These are phyloP conservation scores for Pseudomyrmex pallidus DNA, from an alignment of 1,140 invertebrate species.

Conservation along the genomic window DNA sequence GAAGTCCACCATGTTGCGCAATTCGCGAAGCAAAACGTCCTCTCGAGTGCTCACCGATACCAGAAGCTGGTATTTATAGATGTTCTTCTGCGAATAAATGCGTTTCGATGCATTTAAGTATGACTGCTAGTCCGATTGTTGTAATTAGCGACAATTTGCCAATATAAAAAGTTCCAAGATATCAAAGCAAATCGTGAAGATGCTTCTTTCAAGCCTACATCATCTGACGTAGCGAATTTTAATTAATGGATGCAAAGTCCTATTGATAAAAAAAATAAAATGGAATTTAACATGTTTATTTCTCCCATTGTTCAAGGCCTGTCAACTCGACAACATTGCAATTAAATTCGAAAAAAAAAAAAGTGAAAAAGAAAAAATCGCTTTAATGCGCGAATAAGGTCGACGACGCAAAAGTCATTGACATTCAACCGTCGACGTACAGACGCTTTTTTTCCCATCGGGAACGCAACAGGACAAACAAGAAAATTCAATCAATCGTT, in stretches of 20 bases:
- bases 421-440: conserved; percentile 19
- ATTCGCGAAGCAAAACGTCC: conserved; percentile 93
- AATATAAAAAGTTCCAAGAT: too few relatives aligned
- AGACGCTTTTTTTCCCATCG: conserved; percentile 5
- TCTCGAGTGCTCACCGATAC: conserved; percentile 89
- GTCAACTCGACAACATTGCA: not conserved
- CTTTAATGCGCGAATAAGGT: not conserved
- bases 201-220: not conserved
- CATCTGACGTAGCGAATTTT: not conserved
- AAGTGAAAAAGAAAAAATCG: too few relatives aligned
- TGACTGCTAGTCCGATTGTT: not conserved
- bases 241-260: not conserved
- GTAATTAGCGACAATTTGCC: not conserved
- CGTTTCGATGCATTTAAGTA: not conserved
- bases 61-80: conserved; percentile 91
- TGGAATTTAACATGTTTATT: too few relatives aligned
- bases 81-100: conserved; percentile 89
- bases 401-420: conserved; percentile 23
- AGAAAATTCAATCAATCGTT: conserved; percentile 55
- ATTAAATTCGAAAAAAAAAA: not conserved
- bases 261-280: not conserved
- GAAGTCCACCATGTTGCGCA: conserved; percentile 93
- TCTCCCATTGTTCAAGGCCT: not conserved
- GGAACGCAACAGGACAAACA: not conserved
- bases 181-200: not conserved